Conservation (phyloP, 2,113 vertebrate genomes). For the Albula glossodonta region DNA sequence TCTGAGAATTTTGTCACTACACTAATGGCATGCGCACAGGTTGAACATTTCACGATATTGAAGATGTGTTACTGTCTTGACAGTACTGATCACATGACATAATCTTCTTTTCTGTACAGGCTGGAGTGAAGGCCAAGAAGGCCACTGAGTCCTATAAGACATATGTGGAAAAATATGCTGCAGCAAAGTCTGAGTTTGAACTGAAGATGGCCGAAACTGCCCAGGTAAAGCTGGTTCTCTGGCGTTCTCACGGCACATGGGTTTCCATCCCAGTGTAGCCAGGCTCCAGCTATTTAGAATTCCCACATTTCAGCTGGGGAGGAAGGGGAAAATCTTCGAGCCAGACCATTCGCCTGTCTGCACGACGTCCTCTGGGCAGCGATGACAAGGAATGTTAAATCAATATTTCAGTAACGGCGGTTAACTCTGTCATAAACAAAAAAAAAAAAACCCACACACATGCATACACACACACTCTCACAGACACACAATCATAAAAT, state of each 20-base stretch:
- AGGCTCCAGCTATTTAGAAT: slow-evolving; percentile 13
- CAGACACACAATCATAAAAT: neutral
- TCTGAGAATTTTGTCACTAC: too few relatives aligned
- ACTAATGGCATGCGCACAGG: too few relatives aligned
- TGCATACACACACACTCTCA: neutral
- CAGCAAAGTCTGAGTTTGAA: slow-evolving; percentile 92
- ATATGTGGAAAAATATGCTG: slow-evolving; percentile 91
- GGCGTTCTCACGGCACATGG: neutral
- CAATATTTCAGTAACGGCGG: slow-evolving; percentile 24
- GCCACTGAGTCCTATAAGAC: slow-evolving; percentile 92
- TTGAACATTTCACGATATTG: too few relatives aligned
- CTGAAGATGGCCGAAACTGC: slow-evolving; percentile 95
- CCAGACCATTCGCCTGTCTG: slow-evolving; percentile 17
- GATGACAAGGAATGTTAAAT: slow-evolving; percentile 15
- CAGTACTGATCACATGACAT: too few relatives aligned
- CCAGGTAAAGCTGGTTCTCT: slow-evolving; percentile 70
- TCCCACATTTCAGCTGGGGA: slow-evolving; percentile 16
- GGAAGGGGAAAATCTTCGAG: neutral
- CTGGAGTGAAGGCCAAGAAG: slow-evolving; percentile 92
- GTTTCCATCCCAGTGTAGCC: neutral
- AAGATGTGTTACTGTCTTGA: too few relatives aligned
- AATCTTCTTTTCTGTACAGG: slow-evolving; percentile 67
- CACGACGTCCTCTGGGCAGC: neutral
- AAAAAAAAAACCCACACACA: neutral
- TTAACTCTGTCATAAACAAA: neutral